A percentile compares a stretch with the other conserved stretches of the same genome.
Conservation (phyloP, 2,888 invertebrate species). For the Allacma fusca region DNA sequence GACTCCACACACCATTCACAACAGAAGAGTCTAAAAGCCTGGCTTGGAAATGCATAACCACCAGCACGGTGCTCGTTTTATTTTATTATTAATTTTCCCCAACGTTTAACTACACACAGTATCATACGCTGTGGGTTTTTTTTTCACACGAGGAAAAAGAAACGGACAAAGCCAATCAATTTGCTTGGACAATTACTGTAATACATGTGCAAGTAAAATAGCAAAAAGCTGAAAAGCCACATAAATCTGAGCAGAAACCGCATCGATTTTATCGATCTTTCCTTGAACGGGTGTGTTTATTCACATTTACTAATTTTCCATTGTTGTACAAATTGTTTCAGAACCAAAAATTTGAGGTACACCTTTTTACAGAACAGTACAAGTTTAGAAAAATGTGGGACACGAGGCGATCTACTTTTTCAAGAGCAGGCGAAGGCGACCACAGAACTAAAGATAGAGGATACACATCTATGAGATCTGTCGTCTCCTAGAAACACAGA, state of each 20-base stretch:
- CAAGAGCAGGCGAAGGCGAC: too few species aligned
- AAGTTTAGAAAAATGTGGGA: constrained; percentile 5
- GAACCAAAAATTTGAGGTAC: constrained; percentile 2
- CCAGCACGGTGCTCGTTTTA: background rate
- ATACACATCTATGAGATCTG: too few species aligned
- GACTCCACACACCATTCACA: too few species aligned
- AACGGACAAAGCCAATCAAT: constrained; percentile 1
- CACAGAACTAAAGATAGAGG: too few species aligned
- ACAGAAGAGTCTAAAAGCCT: too few species aligned
- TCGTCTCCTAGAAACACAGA: too few species aligned
- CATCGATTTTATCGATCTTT: constrained; percentile 11
- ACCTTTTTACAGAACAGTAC: background rate
- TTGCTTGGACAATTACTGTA: background rate
- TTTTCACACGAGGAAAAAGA: background rate
- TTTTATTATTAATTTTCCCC: background rate
- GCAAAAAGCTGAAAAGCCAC: background rate
- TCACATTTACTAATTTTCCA: background rate
- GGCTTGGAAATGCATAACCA: background rate
- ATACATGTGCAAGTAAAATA: too few species aligned
- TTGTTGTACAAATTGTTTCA: background rate
- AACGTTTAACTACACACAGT: background rate
- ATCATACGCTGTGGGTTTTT: too few species aligned
- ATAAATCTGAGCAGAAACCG: constrained; percentile 6
- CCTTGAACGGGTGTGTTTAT: constrained; percentile 3
- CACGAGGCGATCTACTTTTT: background rate